Evolutionary conservation across 1,140 invertebrate genomes (phyloP).

Genomic region (Temnothorax curvispinosus): DNA sequence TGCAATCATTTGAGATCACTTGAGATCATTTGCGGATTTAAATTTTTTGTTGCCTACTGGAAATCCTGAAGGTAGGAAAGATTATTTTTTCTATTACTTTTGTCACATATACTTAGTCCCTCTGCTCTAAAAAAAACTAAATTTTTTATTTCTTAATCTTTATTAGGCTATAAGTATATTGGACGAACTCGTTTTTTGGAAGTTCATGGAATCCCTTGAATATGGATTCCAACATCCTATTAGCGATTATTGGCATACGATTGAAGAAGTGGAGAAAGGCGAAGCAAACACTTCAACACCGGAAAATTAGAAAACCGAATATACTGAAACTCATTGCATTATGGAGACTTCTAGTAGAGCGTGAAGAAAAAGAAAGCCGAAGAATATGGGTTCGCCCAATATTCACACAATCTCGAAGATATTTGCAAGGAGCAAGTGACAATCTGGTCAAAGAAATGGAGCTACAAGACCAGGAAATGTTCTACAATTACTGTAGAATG

Average conservation of each 20-base stretch:
- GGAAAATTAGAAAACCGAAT: neutral
- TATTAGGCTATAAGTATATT: neutral
- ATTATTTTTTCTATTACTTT: no score
- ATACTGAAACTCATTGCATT: neutral
- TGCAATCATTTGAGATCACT: no score
- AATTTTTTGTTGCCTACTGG: no score
- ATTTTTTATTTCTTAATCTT: neutral
- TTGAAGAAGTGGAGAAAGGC: neutral
- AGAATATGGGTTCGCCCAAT: neutral
- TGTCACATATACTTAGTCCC: neutral
- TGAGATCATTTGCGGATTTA: no score
- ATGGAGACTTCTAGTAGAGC: neutral
- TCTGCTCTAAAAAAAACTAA: neutral
- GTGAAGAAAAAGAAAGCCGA: neutral
- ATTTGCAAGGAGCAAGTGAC: neutral
- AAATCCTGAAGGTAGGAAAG: no score
- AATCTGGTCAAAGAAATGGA: constrained; percentile 3
- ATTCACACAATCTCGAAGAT: neutral
- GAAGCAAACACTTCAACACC: neutral
- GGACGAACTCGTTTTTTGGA: neutral
- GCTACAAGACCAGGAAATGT: neutral
- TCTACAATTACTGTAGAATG: constrained; percentile 29
- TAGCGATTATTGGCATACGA: neutral
- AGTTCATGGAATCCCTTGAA: neutral
- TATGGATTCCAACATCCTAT: neutral